Percentiles rank a stretch among this genome's conserved stretches.
Conservation (phyloP, 2,113 vertebrate species). For the Microcebus jonahi region DNA sequence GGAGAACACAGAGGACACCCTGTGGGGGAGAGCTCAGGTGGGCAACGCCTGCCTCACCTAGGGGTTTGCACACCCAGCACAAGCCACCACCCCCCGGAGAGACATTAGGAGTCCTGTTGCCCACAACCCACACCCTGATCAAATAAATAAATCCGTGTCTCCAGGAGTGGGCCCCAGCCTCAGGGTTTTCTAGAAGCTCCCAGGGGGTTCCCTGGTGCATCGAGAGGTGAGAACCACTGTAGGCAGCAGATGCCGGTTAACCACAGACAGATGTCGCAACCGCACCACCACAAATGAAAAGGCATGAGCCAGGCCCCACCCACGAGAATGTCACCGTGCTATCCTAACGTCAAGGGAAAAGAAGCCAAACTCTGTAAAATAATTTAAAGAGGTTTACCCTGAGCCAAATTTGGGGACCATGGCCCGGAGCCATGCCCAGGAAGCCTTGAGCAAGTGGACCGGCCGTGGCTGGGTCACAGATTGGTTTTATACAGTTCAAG, state of each 20-base stretch:
- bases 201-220: neutral
- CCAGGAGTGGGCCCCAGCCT: no score
- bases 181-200: neutral
- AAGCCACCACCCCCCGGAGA: accelerated
- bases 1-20: neutral
- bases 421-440: no score
- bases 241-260: neutral
- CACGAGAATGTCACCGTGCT: accelerated
- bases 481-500: no score
- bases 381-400: no score
- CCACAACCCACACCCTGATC: neutral
- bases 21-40: neutral
- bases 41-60: accelerated
- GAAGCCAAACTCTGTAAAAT: no score
- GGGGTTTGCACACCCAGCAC: neutral
- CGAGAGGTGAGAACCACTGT: neutral
- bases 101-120: neutral
- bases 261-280: no score
- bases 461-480: no score
- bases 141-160: neutral
- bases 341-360: neutral
- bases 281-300: neutral
- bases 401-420: no score
- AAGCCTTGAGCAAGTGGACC: no score
- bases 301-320: accelerated